A percentile compares a stretch with the other conserved stretches of the same genome.
Conservation (phyloP, 2,113 vertebrate genomes). For the Abramis brama region DNA sequence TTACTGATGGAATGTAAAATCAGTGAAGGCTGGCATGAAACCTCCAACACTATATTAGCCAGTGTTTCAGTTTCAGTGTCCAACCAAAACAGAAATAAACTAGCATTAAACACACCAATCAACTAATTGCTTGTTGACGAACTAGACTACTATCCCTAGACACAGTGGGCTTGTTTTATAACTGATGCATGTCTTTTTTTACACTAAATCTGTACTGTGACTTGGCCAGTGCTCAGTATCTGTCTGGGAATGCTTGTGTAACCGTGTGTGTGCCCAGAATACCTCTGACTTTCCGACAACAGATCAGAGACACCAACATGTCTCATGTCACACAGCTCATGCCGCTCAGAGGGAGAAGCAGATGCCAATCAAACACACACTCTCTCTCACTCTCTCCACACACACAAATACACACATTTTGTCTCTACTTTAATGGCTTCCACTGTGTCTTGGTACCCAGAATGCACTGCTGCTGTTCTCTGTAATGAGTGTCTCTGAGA, state of each 20-base stretch:
- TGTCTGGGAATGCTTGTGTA: neutral
- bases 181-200: neutral
- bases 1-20: no score
- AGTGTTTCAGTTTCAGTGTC: no score
- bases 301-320: conserved; percentile 30
- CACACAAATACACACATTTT: conserved; percentile 21
- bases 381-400: neutral
- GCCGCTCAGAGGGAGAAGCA: conserved; percentile 7
- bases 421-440: conserved; percentile 29
- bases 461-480: conserved; percentile 39
- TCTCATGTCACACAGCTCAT: conserved; percentile 34
- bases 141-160: neutral
- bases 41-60: no score
- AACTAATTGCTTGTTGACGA: neutral
- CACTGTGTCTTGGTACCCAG: conserved; percentile 26
- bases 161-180: neutral
- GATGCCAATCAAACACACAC: conserved; percentile 23
- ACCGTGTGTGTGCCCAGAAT: conserved; percentile 15
- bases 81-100: neutral
- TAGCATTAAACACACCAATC: neutral
- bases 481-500: conserved; percentile 11
- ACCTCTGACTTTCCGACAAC: conserved; percentile 34
- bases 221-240: neutral
- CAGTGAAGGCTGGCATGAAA: no score
- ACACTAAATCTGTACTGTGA: neutral